Conservation (phyloP, 2,888 invertebrate species). For the Leistus spinibarbis region DNA sequence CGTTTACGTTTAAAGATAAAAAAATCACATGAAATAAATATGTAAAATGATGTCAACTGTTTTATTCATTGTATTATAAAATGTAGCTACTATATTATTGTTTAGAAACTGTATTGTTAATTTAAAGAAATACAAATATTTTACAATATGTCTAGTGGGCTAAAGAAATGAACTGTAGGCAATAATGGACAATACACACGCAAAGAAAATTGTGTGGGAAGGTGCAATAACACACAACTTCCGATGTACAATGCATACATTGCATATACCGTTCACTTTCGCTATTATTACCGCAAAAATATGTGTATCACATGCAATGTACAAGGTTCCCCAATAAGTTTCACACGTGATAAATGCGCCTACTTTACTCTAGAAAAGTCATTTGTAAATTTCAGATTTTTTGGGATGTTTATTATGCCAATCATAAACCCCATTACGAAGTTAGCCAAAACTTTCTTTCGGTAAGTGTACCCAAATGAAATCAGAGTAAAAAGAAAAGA, state of each 20-base stretch:
- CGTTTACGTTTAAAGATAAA: too few relatives aligned
- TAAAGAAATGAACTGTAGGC: too few relatives aligned
- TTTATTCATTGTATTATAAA: too few relatives aligned
- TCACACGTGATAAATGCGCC: too few relatives aligned
- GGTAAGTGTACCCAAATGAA: background rate
- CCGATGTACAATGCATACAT: background rate
- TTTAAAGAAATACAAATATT: too few relatives aligned
- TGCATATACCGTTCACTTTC: constrained; percentile 11
- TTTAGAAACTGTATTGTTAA: too few relatives aligned
- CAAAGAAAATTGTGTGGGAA: constrained; percentile 17
- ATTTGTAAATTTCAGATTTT: background rate
- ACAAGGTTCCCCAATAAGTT: background rate
- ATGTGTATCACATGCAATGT: background rate
- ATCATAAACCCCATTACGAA: too few relatives aligned
- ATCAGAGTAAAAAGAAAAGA: background rate
- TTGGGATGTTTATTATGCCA: background rate
- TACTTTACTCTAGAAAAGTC: too few relatives aligned
- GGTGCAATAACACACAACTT: background rate
- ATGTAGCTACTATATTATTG: too few relatives aligned
- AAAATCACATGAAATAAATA: too few relatives aligned
- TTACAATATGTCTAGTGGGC: too few relatives aligned
- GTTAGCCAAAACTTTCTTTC: background rate
- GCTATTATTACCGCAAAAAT: constrained; percentile 12
- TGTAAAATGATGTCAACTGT: too few relatives aligned
- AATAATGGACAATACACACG: background rate